phyloP scores from a whole-genome alignment of 2,888 invertebrate genomes.

The Protophormia terraenovae region DNA sequence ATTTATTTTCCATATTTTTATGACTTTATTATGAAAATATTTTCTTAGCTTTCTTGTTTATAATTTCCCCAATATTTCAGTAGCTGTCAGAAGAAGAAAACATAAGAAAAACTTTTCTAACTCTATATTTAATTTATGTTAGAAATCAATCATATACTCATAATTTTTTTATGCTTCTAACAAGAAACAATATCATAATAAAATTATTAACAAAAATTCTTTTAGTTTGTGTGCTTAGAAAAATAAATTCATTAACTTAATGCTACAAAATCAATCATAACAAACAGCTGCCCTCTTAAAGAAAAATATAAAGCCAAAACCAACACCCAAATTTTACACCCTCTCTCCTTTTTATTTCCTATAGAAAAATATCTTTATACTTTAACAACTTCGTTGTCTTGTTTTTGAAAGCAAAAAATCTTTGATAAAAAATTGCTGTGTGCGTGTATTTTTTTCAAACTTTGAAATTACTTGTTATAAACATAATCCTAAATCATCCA shows the following conservation, averaged over 20 bases:
- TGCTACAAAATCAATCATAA: slow-evolving; percentile 55
- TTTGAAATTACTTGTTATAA: slow-evolving; percentile 53
- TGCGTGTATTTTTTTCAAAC: not conserved
- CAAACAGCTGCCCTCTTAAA: not conserved
- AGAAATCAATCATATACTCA: slow-evolving; percentile 40
- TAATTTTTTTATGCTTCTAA: not conserved
- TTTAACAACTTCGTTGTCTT: not conserved
- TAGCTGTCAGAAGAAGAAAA: too few relatives aligned
- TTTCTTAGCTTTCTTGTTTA: too few relatives aligned
- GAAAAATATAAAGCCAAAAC: not conserved
- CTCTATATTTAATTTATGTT: slow-evolving; percentile 21
- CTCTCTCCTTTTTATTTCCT: not conserved
- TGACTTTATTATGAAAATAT: not conserved
- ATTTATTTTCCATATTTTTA: not conserved
- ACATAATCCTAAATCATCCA: slow-evolving; percentile 47
- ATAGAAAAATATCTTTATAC: not conserved
- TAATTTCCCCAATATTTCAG: not conserved
- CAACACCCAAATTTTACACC: not conserved
- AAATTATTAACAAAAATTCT: too few relatives aligned
- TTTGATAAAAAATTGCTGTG: not conserved
- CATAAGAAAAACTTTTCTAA: not conserved
- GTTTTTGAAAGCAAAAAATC: not conserved
- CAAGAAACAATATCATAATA: not conserved
- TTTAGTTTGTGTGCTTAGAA: too few relatives aligned
- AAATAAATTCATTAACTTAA: slow-evolving; percentile 46